Evolutionary conservation across 1,140 invertebrate genomes (phyloP), one percentile per base, ranked within the genome.

Genomic region (Meteorus sp.): DNA sequence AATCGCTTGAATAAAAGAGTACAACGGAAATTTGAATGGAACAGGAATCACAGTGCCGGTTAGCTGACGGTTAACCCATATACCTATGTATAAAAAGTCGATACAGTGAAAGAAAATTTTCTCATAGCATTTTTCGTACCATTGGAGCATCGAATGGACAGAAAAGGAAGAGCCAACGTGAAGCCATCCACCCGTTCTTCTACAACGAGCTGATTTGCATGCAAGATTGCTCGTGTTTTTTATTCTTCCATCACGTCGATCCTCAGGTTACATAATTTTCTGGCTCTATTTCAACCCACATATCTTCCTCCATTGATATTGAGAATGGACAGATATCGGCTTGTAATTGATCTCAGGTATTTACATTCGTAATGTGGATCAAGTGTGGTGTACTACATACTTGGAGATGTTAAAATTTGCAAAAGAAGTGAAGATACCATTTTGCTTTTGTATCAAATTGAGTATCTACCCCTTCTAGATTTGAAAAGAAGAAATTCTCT

Each of bases 151-250:
- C 3, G 11, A 31, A 27, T 9, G 17, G 17, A 25, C 9, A 22
- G 13, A 33, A 33, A 27, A 43, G 39, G 11, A 43, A 45, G 20
- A 52, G 27, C 6, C 44, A 23, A 39, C 15, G 43, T 29, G 17
- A 45, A 56, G 31, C 43, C 44, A 56, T 56, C 43, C 41, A 23
- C 37, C 39, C 44, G 27, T 17, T 19, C 20, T 15, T 23, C 43
- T 45, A 53, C 33, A 27, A 23, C 29, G 47, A 56, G 43, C 54
- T 33, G 60, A 76, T 76, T 76, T 75, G 69, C 74, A 76, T 75
- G 67, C 69, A 66, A 74, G 71, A 75, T 75, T 76, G 68, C 66
- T 37, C 25, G 31, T 37, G 54, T 47, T 56, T 56, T 62, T 72
- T 62, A 64, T 68, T 59, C 60, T 58, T 62, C 55, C 62, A 59